Evolutionary conservation across 2,888 invertebrate genomes (phyloP).

Genomic region (Stramonita haemastoma): DNA sequence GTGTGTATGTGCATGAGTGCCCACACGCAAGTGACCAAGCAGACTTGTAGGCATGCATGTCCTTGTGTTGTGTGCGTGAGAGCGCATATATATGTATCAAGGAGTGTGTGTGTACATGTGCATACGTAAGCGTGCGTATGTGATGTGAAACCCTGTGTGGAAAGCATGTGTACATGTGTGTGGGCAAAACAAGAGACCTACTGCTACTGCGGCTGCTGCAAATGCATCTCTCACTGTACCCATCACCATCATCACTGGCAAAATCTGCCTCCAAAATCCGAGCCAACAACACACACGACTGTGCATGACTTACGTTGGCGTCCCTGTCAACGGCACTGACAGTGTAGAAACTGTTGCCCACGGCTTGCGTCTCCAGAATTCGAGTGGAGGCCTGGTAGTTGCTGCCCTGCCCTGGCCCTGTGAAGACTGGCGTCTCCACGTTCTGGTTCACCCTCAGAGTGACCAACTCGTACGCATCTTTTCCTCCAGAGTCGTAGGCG

Average conservation of each 20-base stretch:
- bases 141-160: too few species aligned
- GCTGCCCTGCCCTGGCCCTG: not conserved
- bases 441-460: conserved; percentile 67
- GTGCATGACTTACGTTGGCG: conserved; percentile 19
- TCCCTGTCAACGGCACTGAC: conserved; percentile 41
- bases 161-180: not conserved
- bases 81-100: too few species aligned
- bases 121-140: too few species aligned
- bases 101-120: too few species aligned
- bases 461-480: conserved; percentile 53
- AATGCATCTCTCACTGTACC: too few species aligned
- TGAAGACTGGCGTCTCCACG: conserved; percentile 56
- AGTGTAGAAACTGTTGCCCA: conserved; percentile 29
- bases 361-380: conserved; percentile 38
- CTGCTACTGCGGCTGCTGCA: not conserved
- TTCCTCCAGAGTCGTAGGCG: conserved; percentile 65
- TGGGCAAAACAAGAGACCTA: not conserved
- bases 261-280: too few species aligned
- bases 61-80: too few species aligned
- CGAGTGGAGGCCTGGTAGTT: conserved; percentile 27
- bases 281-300: not conserved
- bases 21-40: too few species aligned
- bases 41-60: too few species aligned
- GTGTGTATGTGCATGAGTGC: not conserved
- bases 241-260: too few species aligned